These are phyloP conservation scores for Flexamia atlantica DNA, from an alignment of 2,888 invertebrate species.

Conservation along the genomic window DNA sequence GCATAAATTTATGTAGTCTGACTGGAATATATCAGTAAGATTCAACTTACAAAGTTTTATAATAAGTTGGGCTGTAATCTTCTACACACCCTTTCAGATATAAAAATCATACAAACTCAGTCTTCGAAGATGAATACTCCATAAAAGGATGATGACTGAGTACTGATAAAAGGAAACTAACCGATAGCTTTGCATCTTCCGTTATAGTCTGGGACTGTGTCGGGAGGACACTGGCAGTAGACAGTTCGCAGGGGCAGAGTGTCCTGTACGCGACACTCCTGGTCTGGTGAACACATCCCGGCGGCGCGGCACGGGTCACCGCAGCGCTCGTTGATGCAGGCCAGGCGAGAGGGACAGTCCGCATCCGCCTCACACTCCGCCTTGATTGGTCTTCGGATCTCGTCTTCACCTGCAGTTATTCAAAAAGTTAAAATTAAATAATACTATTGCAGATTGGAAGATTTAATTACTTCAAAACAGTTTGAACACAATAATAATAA, in stretches of 20 bases:
- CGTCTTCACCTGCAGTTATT: conserved; percentile 63
- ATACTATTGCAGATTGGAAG: no score
- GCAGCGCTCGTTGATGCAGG: conserved; percentile 88
- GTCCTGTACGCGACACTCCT: conserved; percentile 88
- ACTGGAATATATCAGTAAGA: no score
- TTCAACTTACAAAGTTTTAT: no score
- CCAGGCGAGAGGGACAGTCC: conserved; percentile 86
- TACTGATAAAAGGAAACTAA: conserved; percentile 69
- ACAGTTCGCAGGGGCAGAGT: conserved; percentile 89
- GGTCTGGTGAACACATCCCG: conserved; percentile 86
- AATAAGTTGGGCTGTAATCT: no score
- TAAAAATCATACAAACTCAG: no score
- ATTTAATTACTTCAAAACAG: conserved; percentile 2
- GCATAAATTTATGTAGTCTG: no score
- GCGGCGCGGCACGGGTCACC: conserved; percentile 86
- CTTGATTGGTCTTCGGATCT: conserved; percentile 70
- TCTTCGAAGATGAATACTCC: no score
- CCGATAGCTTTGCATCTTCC: conserved; percentile 82
- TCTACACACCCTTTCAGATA: no score
- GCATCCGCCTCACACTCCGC: conserved; percentile 86
- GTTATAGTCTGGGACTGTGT: conserved; percentile 85
- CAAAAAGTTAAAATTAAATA: no score
- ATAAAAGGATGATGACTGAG: background rate
- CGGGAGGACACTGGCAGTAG: conserved; percentile 91
- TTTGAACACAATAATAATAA: no score